A percentile compares a stretch with the other conserved stretches of the same genome.
Conservation (phyloP, 2,797 vertebrate species). For the Darevskia mixta region DNA sequence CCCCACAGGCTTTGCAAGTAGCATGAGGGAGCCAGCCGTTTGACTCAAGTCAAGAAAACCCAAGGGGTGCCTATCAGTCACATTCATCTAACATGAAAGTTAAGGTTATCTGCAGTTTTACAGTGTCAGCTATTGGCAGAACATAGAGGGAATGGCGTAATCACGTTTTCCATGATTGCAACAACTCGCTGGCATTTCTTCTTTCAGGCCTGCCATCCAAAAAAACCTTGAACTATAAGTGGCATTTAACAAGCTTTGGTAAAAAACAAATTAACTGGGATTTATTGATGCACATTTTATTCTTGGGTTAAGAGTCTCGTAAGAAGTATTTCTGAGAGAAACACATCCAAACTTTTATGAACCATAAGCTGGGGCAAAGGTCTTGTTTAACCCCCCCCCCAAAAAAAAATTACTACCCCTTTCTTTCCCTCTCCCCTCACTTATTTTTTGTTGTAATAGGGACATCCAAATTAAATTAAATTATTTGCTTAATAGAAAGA, state of each 20-base stretch:
- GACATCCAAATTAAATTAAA: conserved; percentile 30
- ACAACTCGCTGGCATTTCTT: conserved; percentile 48
- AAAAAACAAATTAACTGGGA: conserved; percentile 46
- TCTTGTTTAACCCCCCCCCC: not conserved
- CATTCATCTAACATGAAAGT: conserved; percentile 38
- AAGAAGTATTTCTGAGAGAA: conserved; percentile 36
- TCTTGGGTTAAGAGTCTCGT: not conserved
- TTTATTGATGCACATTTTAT: not conserved
- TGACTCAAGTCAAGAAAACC: not conserved
- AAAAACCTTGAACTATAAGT: conserved; percentile 32
- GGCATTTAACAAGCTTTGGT: conserved; percentile 48
- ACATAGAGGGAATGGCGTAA: conserved; percentile 33
- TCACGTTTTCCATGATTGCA: conserved; percentile 55
- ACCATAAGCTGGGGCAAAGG: not conserved
- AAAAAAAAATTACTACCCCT: not conserved
- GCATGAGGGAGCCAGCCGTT: not conserved
- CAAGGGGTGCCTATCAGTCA: conserved; percentile 18
- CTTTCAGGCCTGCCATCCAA: conserved; percentile 12
- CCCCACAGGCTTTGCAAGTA: not conserved
- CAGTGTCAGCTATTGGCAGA: conserved; percentile 39
- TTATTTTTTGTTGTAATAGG: conserved; percentile 13
- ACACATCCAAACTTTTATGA: not conserved
- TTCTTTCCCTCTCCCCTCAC: not conserved
- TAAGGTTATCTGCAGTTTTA: conserved; percentile 41
- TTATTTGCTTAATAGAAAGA: conserved; percentile 44